Conservation (phyloP, 2,888 invertebrate species). For the Altica lythri region DNA sequence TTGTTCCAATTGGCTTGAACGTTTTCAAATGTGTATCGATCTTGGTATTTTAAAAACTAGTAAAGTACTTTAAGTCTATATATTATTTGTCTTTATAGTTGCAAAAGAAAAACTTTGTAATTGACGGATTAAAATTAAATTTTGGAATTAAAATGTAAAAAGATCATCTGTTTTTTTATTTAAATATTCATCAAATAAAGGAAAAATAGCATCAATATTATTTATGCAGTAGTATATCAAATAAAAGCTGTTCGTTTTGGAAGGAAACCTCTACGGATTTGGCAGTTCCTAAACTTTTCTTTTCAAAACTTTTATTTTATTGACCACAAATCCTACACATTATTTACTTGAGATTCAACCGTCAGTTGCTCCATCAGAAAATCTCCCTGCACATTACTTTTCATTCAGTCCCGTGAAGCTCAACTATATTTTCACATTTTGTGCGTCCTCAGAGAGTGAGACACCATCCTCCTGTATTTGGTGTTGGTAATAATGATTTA, state of each 20-base stretch:
- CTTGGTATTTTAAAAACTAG: no score
- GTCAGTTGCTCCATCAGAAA: constrained; percentile 16
- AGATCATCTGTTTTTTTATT: no score
- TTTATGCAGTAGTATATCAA: no score
- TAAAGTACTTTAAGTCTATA: no score
- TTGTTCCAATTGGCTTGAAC: no score
- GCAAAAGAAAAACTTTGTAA: no score
- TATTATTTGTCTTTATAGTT: no score
- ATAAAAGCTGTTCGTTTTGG: not conserved
- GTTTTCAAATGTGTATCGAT: no score
- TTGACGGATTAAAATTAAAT: no score
- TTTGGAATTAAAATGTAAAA: no score
- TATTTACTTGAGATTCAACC: constrained; percentile 18
- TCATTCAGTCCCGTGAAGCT: constrained; percentile 20
- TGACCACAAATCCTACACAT: constrained; percentile 17
- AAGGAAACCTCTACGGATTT: constrained; percentile 7
- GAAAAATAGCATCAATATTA: no score
- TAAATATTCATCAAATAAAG: no score
- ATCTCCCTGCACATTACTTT: constrained; percentile 24
- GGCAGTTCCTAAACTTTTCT: constrained; percentile 7
- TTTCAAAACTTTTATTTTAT: constrained; percentile 17
- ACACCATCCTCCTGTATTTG: constrained; percentile 28
- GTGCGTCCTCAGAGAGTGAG: constrained; percentile 14
- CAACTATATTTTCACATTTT: constrained; percentile 19
- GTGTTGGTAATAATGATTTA: constrained; percentile 37